phyloP scores from a whole-genome alignment of 2,888 invertebrate genomes.

The Lithodes maja region DNA sequence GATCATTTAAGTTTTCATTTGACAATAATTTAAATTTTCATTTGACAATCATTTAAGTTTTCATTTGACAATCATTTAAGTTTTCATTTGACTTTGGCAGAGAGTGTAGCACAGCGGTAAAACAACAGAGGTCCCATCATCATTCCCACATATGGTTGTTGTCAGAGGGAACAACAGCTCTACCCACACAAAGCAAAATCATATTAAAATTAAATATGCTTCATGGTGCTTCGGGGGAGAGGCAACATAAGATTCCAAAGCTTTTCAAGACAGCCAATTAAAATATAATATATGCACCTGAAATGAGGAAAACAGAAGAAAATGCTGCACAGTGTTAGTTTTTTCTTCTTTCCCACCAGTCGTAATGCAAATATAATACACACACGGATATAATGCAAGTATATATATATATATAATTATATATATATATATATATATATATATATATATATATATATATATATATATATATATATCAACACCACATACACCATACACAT shows the following conservation, averaged over 20 bases:
- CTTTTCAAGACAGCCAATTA: conserved; percentile 39
- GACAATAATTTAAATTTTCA: no score
- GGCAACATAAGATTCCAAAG: conserved; percentile 31
- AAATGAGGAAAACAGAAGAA: conserved; percentile 27
- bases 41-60: no score
- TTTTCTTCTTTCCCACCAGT: no score
- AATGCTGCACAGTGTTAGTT: background rate
- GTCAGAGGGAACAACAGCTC: conserved; percentile 54
- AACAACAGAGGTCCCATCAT: conserved; percentile 45
- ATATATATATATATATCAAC: no score
- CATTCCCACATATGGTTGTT: conserved; percentile 20
- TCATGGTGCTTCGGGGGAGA: conserved; percentile 42
- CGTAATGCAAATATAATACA: background rate
- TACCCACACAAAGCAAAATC: conserved; percentile 60
- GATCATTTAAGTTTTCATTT: no score
- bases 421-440: no score
- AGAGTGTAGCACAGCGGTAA: conserved; percentile 32
- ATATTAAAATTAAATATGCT: conserved; percentile 45
- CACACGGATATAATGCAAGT: background rate
- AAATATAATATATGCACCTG: conserved; percentile 33
- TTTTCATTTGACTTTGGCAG: conserved; percentile 12
- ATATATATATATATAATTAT: no score
- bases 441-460: no score
- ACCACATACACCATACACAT: no score
- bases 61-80: no score